Evolutionary conservation across 1,140 invertebrate genomes (phyloP).

Genomic region (Lepidurus couesii): DNA sequence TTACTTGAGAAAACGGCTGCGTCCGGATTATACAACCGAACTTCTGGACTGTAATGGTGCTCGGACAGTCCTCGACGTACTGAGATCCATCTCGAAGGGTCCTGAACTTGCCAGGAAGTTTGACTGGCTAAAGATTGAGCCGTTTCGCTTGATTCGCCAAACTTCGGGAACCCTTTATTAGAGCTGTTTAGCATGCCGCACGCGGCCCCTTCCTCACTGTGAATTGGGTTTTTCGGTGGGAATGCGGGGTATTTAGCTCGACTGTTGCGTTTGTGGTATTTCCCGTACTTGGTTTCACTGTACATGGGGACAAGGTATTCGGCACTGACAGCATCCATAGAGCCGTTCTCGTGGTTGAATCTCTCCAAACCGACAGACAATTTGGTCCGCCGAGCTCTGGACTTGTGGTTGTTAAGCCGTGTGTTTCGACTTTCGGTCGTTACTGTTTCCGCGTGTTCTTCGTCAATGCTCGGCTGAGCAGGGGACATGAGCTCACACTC

Average conservation of each 20-base stretch:
- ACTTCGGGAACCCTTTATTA: too few species aligned
- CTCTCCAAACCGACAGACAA: neutral
- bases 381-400: neutral
- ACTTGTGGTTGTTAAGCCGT: neutral
- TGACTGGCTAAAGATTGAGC: too few species aligned
- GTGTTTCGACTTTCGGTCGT: neutral
- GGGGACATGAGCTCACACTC: neutral
- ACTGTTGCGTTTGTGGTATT: neutral
- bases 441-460: neutral
- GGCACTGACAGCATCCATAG: neutral
- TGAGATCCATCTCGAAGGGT: neutral
- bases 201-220: too few species aligned
- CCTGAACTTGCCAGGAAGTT: neutral
- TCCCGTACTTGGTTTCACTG: neutral
- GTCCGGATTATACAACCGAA: neutral
- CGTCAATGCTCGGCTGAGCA: neutral
- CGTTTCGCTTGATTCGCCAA: too few species aligned
- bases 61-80: neutral
- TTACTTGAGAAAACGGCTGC: neutral
- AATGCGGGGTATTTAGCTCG: neutral
- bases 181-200: too few species aligned
- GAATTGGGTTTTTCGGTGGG: neutral
- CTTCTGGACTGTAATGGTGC: neutral
- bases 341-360: neutral
- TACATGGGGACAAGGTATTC: neutral